phyloP scores from a whole-genome alignment of 2,888 invertebrate genomes.

The Zonitis immaculata region DNA sequence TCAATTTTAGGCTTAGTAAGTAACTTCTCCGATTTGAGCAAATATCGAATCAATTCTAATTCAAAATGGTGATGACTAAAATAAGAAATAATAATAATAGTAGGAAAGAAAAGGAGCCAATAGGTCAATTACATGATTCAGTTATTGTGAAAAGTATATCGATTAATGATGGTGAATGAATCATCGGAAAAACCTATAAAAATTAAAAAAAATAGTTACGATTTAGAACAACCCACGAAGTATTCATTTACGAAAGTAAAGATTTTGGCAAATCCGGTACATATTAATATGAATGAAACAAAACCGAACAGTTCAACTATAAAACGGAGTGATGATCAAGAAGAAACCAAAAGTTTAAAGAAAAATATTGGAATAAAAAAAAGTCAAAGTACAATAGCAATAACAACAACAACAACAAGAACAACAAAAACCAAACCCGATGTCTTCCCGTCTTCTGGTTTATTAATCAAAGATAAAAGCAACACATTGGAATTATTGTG shows the following conservation, averaged over 20 bases:
- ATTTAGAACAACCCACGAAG: background rate
- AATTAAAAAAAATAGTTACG: background rate
- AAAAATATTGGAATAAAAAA: background rate
- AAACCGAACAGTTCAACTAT: background rate
- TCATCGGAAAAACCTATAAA: background rate
- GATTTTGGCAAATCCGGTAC: background rate
- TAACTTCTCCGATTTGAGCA: too few relatives aligned
- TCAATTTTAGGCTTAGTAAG: too few relatives aligned
- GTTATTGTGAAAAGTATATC: background rate
- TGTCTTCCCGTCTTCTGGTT: too few relatives aligned
- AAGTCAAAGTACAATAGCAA: background rate
- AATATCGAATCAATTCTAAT: too few relatives aligned
- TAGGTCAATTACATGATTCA: background rate
- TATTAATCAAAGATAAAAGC: background rate
- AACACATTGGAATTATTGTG: slow-evolving; percentile 22
- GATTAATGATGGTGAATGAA: background rate
- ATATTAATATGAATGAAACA: background rate
- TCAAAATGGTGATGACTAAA: too few relatives aligned
- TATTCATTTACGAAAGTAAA: background rate
- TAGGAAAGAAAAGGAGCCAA: background rate
- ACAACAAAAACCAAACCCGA: too few relatives aligned
- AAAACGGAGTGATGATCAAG: background rate
- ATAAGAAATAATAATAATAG: too few relatives aligned
- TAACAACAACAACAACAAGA: too few relatives aligned
- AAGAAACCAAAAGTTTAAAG: slow-evolving; percentile 1